Conservation (phyloP, 2,797 vertebrate species). For the Danionella dracula region DNA sequence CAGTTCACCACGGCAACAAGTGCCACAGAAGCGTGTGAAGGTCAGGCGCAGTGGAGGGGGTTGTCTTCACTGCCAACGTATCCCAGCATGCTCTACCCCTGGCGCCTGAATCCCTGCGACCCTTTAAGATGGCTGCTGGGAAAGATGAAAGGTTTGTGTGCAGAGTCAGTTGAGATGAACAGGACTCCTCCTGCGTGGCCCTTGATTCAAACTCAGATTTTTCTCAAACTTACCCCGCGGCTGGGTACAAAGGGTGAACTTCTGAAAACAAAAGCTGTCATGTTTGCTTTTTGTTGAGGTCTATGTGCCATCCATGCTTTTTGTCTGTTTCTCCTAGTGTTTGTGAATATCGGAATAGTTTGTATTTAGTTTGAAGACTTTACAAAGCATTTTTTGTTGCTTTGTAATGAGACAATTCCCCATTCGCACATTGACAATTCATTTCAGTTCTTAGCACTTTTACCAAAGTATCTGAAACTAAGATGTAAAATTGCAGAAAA, state of each 20-base stretch:
- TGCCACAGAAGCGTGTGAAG: conserved; percentile 39
- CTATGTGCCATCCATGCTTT: background rate
- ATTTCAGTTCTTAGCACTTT: too few species aligned
- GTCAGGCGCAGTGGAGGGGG: conserved; percentile 49
- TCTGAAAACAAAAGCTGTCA: conserved; percentile 47
- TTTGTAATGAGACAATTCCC: too few species aligned
- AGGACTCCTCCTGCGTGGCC: conserved; percentile 55
- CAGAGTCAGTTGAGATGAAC: conserved; percentile 48
- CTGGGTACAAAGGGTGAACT: conserved; percentile 52
- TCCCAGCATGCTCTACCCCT: conserved; percentile 70
- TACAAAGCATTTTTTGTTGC: too few species aligned
- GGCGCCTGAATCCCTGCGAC: conserved; percentile 60
- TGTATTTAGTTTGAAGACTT: too few species aligned
- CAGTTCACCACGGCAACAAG: conserved; percentile 62
- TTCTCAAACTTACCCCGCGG: conserved; percentile 49
- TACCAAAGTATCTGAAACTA: too few species aligned
- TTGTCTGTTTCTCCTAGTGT: background rate
- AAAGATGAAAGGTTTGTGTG: conserved; percentile 64
- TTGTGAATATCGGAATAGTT: too few species aligned
- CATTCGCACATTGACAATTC: too few species aligned
- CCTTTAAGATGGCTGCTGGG: conserved; percentile 56
- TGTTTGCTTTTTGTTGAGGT: conserved; percentile 2
- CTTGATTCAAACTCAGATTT: conserved; percentile 55
- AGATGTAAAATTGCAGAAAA: too few species aligned
- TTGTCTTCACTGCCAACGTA: conserved; percentile 58